Evolutionary conservation across 2,888 invertebrate genomes (phyloP), one percentile per base, ranked within the genome.

Genomic region (Tinea semifulvella): DNA sequence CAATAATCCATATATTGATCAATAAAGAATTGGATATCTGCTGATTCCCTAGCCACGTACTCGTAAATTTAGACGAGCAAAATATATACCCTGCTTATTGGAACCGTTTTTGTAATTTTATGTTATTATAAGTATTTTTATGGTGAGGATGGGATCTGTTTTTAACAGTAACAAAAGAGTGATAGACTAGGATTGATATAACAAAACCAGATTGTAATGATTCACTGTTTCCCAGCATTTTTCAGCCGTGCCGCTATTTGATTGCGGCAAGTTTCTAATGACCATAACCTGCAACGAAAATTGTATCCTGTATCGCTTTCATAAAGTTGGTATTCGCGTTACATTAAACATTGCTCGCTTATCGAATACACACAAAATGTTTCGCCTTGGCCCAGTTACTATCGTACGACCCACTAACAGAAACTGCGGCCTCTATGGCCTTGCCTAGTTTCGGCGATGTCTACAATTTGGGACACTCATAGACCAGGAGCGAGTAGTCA

Each of bases 291-390:
- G 13, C 31, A 31, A 13, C 14, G 6, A 31, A 31, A 4, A 3
- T 31, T 31, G 2, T 14, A 31, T 31, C 14, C 6, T 31, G 10
- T n/a, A n/a, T n/a, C n/a, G 31, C 31, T 31, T 4, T 2, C 31
- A 31, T 31, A 14, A 31, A 14, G 31, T 31, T 14, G 31, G 13
- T 31, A 31, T 31, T 31, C 31, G 31, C 14, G 7, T 31, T 14
- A 31, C 31, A 13, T 22, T 18, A 36, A 36, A 18, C 16, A 18
- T 8, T 16, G n/a, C 18, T 35, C 35, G 35, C 14, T 38, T 40
- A 40, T 40, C 40, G 40, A 22, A 20, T 40, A 40, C 40, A 40
- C 40, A 22, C 20, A 40, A 40, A 40, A 40, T 40, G 22, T 40
- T 18, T 40, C 14, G 22, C 40, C 40, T 40, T 40, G 40, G 40